A percentile compares a stretch with the other conserved stretches of the same genome.
phyloP scores from a whole-genome alignment of 2,888 invertebrate genomes.

The Noctua janthina region DNA sequence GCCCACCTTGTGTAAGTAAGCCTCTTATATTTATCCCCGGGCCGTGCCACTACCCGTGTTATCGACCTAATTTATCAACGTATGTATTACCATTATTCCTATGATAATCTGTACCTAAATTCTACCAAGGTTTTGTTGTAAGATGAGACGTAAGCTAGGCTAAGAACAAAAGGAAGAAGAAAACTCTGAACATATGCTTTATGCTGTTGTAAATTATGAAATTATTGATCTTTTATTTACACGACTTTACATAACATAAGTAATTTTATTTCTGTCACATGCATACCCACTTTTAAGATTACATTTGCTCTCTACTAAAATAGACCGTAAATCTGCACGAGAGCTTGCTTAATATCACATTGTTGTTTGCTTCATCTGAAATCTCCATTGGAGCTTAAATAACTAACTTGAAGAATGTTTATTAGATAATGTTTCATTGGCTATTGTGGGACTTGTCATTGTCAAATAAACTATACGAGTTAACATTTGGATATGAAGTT shows the following conservation, averaged over 20 bases:
- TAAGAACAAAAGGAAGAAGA: neutral
- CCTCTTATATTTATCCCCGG: conserved; percentile 52
- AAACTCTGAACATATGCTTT: neutral
- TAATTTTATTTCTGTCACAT: neutral
- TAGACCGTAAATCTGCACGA: neutral
- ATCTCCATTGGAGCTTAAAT: neutral
- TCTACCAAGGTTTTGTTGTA: conserved; percentile 16
- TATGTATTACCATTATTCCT: conserved; percentile 35
- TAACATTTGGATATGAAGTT: neutral
- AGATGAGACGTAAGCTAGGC: neutral
- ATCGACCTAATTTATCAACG: conserved; percentile 58
- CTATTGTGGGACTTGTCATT: neutral
- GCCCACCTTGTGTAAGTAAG: conserved; percentile 46
- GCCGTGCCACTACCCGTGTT: conserved; percentile 26
- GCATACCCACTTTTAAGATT: neutral
- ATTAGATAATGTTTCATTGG: neutral
- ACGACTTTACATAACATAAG: neutral
- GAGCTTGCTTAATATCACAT: conserved; percentile 1
- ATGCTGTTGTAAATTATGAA: neutral
- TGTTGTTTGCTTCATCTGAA: neutral
- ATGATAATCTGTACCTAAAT: conserved; percentile 30
- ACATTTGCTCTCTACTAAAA: conserved; percentile 2
- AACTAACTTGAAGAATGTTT: neutral
- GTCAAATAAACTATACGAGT: neutral
- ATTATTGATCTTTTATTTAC: neutral